Base-by-base conservation (phyloP, 2,888 invertebrate genomes). In the Chromoteleia sp. region DNA sequence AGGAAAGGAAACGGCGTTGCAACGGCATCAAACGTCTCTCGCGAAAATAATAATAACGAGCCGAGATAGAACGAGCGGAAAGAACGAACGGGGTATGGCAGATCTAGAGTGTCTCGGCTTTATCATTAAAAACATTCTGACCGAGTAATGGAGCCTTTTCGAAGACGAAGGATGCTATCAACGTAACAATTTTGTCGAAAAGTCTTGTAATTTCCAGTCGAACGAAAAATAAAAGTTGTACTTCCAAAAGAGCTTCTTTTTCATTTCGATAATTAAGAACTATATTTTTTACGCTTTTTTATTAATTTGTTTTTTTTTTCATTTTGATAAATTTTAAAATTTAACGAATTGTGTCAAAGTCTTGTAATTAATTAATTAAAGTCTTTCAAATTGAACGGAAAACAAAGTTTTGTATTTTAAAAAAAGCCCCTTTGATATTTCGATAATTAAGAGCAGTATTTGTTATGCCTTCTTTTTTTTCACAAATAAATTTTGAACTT, bases 21-120 rank as follows among this genome's bases (percentile, higher is more conserved):
- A 61, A 67, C 58, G 39, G 19, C 76, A 63, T 56, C 74, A 48
- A 63, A 50, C 54, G 56, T 56, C 63, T 54, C 52, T 56, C 50
- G 74, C 63, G 70, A 12, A 71, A 78, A 74, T 74, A 74, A 79
- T 65, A 59, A 80, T 70, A 75, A 81, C 70, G 36, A 81, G 41
- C 21, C 36, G 19, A 70, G 80, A 75, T 71, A 67, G 36, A 59
- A 33, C 50, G 43, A 68, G 63, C 33, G 17, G 25, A 58, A 36
- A 15, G 39, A 65, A 73, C 8, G 52, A 67, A 33, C 67, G 68
- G 45, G n/a, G 1, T 63, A 48, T 50, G 41, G 41, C 54, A 12
- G 71, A 71, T 71, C 71, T 50, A 29, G 33, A 65, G 30, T 48
- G 50, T 48, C 73, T 59, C 52, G 56, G 67, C 48, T 56, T 73